Conservation (phyloP, 2,113 vertebrate genomes). For the Tenrec ecaudatus region DNA sequence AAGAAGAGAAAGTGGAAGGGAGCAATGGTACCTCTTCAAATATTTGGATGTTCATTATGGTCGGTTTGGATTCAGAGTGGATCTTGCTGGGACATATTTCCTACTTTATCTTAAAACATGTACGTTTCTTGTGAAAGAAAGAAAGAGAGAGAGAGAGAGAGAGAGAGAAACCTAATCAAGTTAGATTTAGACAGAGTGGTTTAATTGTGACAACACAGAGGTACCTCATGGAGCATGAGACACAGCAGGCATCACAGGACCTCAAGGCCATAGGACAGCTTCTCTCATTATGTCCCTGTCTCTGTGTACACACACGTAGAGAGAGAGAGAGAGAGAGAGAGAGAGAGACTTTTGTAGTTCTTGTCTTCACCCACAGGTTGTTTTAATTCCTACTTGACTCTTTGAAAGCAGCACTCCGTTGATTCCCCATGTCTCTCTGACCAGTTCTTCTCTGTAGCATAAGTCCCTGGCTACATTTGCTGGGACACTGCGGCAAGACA, state of each 20-base stretch:
- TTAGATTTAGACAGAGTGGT: background rate
- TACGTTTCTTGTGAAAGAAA: slow-evolving; percentile 25
- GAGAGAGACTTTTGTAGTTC: background rate
- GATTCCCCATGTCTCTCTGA: background rate
- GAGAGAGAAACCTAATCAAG: background rate
- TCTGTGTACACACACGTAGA: background rate
- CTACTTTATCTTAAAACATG: background rate
- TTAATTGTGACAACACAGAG: background rate
- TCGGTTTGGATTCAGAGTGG: too few species aligned
- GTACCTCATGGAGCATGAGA: background rate
- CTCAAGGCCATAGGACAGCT: background rate
- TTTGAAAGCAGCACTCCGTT: slow-evolving; percentile 14
- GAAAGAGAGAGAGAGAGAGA: background rate
- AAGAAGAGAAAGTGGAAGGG: slow-evolving; percentile 45
- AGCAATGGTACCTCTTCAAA: slow-evolving; percentile 12
- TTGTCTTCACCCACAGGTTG: background rate
- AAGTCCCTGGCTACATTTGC: background rate
- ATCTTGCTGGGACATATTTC: background rate
- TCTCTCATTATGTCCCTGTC: background rate
- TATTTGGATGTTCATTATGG: background rate
- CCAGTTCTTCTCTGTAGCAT: background rate
- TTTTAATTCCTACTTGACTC: background rate
- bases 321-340: too few species aligned
- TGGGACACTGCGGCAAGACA: background rate
- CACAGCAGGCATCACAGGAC: background rate